Evolutionary conservation across 2,113 vertebrate genomes (phyloP).

Genomic region (Ptyas mucosa): DNA sequence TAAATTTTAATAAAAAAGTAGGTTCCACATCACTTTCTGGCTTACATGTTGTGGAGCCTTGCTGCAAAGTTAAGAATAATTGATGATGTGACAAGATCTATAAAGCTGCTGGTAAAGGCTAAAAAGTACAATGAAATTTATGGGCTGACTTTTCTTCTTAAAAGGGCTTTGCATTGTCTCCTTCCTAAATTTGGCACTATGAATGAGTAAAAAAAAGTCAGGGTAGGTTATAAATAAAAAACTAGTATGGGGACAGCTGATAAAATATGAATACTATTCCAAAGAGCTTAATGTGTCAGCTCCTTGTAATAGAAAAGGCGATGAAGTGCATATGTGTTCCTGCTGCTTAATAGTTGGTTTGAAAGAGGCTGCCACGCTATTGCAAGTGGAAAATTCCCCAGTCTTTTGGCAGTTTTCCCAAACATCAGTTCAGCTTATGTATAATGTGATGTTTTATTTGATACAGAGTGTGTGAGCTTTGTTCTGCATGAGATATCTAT

Average conservation of each 20-base stretch:
- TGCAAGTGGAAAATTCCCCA: slow-evolving; percentile 56
- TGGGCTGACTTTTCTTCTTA: neutral
- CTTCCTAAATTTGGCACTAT: slow-evolving; percentile 44
- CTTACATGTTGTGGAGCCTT: neutral
- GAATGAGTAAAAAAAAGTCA: slow-evolving; percentile 1
- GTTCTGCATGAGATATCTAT: slow-evolving; percentile 9
- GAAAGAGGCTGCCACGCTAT: slow-evolving; percentile 48
- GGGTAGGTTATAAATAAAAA: slow-evolving; percentile 49
- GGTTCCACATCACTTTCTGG: neutral
- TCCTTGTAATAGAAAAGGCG: slow-evolving; percentile 55
- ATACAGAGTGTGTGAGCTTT: slow-evolving; percentile 19
- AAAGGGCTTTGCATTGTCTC: slow-evolving; percentile 35
- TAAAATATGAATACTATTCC: slow-evolving; percentile 64
- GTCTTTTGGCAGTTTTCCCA: slow-evolving; percentile 43
- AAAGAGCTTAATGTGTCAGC: slow-evolving; percentile 60
- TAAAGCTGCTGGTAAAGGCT: slow-evolving; percentile 35
- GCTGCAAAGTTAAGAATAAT: neutral
- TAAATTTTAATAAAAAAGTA: neutral
- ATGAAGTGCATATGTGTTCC: slow-evolving; percentile 43
- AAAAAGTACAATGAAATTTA: slow-evolving; percentile 46
- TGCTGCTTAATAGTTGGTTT: slow-evolving; percentile 51
- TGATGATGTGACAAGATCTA: slow-evolving; percentile 24
- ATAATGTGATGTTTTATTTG: slow-evolving; percentile 58
- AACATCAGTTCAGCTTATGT: slow-evolving; percentile 42
- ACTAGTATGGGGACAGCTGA: slow-evolving; percentile 48